Base-by-base conservation (phyloP, 2,113 vertebrate species). In the Albula goreensis region DNA sequence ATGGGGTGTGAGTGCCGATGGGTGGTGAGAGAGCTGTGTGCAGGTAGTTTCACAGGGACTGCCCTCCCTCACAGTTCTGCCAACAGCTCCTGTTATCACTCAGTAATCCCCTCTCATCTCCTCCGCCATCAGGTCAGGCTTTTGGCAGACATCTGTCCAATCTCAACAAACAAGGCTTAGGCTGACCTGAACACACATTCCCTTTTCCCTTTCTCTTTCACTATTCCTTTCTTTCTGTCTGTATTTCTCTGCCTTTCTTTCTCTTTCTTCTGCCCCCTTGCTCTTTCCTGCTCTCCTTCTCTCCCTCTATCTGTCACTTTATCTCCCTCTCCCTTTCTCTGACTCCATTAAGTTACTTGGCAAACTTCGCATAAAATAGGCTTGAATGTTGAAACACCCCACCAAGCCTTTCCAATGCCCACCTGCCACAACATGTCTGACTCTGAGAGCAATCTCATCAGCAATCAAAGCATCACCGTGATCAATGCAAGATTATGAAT, bases 41-140 rank as follows among this genome's bases (percentile, higher is more conserved):
- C 63, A 70, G 63, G 63, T n/a, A 70, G 63, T 22, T 70, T 70
- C n/a, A 13, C 63, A 70, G 19, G 63, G 63, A 17, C 63, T 70
- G 63, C 19, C 63, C 13, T 6, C 63, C 3, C 63, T 4, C 3
- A 3, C 53, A 2, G 1, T 50, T 8, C 78, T 50, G 31, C 79
- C 82, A 87, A 84, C 83, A 85, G 83, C 10, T 74, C 22, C 17
- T 79, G 83, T 85, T 79, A 83, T 87, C 86, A 83, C 88, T 13
- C 25, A 51, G 63, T 86, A 85, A 89, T 89, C 80, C 87, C 12
- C 8, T 70, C 57, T 13, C 50, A 84, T 74, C 83, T 70, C 50
- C 63, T 70, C 60, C 10, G 60, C 63, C 41, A 84, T 74, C 60
- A 84, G 57, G 63, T 12, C 31, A 66, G 22, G 48, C 41, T 8